These are phyloP conservation scores for Phasianus colchicus DNA, from an alignment of 2,113 vertebrate genomes.

Conservation along the genomic window DNA sequence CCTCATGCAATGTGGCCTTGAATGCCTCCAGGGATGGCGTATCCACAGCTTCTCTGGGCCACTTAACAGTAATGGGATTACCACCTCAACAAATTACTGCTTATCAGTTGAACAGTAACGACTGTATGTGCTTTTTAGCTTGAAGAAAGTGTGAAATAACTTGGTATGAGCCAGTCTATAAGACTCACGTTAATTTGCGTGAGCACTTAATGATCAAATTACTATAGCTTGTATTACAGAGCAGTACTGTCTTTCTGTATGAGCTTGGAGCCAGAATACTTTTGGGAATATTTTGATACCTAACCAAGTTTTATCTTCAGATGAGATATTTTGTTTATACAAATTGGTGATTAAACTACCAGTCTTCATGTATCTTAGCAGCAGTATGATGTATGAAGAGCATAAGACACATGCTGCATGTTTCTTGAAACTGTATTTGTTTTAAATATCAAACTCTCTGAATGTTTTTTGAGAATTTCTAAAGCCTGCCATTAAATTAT, in stretches of 20 bases:
- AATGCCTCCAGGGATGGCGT: not conserved
- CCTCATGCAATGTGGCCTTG: not conserved
- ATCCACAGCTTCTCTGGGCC: not conserved
- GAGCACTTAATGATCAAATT: not conserved
- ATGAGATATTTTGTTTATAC: not conserved
- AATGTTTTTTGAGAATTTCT: not conserved
- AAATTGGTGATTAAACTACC: not conserved
- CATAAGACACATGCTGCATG: not conserved
- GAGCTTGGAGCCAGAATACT: not conserved
- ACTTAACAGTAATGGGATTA: not conserved
- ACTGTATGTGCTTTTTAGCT: not conserved
- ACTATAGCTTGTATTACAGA: not conserved
- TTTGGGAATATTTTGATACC: not conserved
- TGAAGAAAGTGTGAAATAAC: not conserved
- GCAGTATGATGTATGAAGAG: not conserved
- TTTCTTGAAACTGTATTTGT: not conserved
- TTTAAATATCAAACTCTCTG: not conserved
- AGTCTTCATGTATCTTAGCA: not conserved
- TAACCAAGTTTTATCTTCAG: not conserved
- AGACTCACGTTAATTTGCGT: not conserved
- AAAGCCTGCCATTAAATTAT: not conserved
- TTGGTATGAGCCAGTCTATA: not conserved
- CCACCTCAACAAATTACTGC: not conserved
- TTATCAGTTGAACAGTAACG: not conserved
- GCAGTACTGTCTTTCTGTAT: not conserved